Evolutionary conservation across 2,113 vertebrate species (phyloP).

Genomic region (Melanotaenia duboulayi): DNA sequence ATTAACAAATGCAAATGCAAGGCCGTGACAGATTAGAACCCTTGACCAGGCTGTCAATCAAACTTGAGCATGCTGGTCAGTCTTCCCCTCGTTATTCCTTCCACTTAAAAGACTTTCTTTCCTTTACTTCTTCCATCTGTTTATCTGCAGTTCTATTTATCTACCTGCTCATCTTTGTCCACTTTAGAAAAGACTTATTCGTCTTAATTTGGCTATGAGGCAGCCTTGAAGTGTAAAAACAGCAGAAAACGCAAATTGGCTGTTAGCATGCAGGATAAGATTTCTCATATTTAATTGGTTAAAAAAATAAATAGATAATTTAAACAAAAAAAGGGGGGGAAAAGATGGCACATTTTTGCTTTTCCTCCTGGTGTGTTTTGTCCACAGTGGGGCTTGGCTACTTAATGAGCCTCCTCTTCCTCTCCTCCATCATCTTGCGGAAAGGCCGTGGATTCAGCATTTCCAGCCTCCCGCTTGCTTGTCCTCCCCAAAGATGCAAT

Average conservation of each 20-base stretch:
- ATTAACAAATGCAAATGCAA: constrained; percentile 83
- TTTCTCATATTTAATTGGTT: constrained; percentile 83
- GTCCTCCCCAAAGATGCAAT: constrained; percentile 76
- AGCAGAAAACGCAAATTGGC: constrained; percentile 74
- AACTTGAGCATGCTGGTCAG: constrained; percentile 53
- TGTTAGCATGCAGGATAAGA: constrained; percentile 70
- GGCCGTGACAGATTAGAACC: constrained; percentile 73
- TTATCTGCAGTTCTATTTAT: constrained; percentile 19
- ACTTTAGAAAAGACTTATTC: constrained; percentile 40
- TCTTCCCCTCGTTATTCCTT: constrained; percentile 38
- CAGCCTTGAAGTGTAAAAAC: constrained; percentile 68
- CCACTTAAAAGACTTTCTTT: constrained; percentile 50
- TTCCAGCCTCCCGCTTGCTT: constrained; percentile 70
- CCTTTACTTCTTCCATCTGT: constrained; percentile 26
- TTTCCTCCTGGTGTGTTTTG: constrained; percentile 69
- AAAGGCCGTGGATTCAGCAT: constrained; percentile 80
- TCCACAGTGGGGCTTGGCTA: constrained; percentile 74
- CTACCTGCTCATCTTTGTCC: constrained; percentile 33
- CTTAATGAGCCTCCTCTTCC: constrained; percentile 79
- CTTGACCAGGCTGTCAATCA: constrained; percentile 80
- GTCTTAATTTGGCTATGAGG: constrained; percentile 70
- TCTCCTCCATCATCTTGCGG: constrained; percentile 77
- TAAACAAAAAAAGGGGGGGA: constrained; percentile 53
- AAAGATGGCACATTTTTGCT: constrained; percentile 61
- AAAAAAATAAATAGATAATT: constrained; percentile 40